Evolutionary conservation across 2,797 vertebrate species (phyloP).

Genomic region (Tenualosa ilisha): DNA sequence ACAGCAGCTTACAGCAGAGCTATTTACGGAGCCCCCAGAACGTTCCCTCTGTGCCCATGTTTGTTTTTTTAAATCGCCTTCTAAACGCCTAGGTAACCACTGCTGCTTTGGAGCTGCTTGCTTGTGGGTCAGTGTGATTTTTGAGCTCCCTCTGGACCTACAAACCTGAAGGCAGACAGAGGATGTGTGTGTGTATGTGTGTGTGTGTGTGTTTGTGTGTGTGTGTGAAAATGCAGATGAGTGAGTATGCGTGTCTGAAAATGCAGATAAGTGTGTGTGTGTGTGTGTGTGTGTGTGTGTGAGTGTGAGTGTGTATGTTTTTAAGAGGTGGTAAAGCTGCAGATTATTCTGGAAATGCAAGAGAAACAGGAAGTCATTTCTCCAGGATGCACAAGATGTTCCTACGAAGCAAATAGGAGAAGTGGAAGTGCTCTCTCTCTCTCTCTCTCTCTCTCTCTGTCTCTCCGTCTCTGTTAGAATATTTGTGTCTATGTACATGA

Average conservation of each 20-base stretch:
- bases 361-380: neutral
- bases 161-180: constrained; percentile 11
- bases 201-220: neutral
- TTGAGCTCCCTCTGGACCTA: neutral
- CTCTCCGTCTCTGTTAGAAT: neutral
- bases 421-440: constrained; percentile 18
- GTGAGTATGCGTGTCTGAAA: neutral
- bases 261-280: neutral
- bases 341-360: constrained; percentile 57
- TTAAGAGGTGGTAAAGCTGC: neutral
- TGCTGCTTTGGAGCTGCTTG: neutral
- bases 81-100: constrained; percentile 14
- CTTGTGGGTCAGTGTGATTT: neutral
- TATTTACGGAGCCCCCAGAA: constrained; percentile 30
- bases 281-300: neutral
- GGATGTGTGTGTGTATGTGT: neutral
- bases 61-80: constrained; percentile 5
- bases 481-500: neutral
- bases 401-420: constrained; percentile 27
- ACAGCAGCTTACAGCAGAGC: constrained; percentile 51
- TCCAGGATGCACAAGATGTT: constrained; percentile 18
- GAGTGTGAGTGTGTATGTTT: neutral
- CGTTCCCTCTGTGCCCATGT: neutral
- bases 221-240: neutral
- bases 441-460: too few species aligned